Percentiles rank a stretch among this genome's conserved stretches.
Evolutionary conservation across 2,888 invertebrate genomes (phyloP).

Genomic region (Aleiodes leptofemur): DNA sequence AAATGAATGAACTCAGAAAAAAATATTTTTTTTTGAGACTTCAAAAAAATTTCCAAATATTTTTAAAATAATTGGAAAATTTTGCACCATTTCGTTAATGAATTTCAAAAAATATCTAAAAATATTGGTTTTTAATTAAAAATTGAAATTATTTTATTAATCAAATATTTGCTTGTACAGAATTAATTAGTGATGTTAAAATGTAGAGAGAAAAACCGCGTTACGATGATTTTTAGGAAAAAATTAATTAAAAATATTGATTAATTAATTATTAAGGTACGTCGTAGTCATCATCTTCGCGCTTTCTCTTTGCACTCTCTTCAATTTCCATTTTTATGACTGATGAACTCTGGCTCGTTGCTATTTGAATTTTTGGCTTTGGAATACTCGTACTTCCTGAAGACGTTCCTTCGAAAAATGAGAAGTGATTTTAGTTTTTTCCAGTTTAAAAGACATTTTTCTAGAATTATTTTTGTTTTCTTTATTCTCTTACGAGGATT

Average conservation of each 20-base stretch:
- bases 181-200: slow-evolving; percentile 3
- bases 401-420: background rate
- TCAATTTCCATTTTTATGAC: slow-evolving; percentile 69
- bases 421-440: background rate
- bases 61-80: no score
- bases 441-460: background rate
- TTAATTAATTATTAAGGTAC: slow-evolving; percentile 60
- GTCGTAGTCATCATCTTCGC: slow-evolving; percentile 72
- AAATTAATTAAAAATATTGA: slow-evolving; percentile 35
- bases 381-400: slow-evolving; percentile 60
- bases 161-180: no score
- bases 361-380: slow-evolving; percentile 71
- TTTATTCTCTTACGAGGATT: slow-evolving; percentile 21
- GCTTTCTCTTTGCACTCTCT: slow-evolving; percentile 67
- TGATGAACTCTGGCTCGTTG: slow-evolving; percentile 64
- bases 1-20: no score
- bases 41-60: no score
- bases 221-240: slow-evolving; percentile 34
- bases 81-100: background rate
- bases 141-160: no score
- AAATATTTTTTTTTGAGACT: no score
- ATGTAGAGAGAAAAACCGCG: background rate
- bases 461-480: background rate
- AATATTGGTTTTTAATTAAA: background rate
- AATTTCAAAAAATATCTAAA: slow-evolving; percentile 23